Conservation (phyloP, 2,888 invertebrate species). For the Iphiclides podalirius region DNA sequence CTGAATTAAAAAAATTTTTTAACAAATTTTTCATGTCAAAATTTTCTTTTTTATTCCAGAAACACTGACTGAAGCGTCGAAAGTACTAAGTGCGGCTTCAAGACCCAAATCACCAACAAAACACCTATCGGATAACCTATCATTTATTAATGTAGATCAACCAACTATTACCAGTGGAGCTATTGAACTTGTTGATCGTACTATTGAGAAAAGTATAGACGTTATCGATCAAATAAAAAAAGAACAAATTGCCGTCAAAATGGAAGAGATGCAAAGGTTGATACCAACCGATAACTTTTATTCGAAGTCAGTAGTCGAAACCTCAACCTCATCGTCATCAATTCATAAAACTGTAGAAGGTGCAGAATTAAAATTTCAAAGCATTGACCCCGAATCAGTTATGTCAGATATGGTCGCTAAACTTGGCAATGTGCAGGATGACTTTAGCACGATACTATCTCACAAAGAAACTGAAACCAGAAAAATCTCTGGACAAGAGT, state of each 20-base stretch:
- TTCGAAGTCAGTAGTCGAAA: constrained; percentile 63
- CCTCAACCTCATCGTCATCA: constrained; percentile 67
- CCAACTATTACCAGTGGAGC: constrained; percentile 78
- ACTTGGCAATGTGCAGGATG: constrained; percentile 56
- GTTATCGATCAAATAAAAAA: constrained; percentile 67
- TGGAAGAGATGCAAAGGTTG: constrained; percentile 65
- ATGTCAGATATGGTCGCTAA: constrained; percentile 71
- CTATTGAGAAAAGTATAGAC: constrained; percentile 66
- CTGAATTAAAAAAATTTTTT: too few species aligned
- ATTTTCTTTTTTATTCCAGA: constrained; percentile 50
- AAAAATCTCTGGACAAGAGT: constrained; percentile 75
- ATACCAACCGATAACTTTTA: constrained; percentile 63
- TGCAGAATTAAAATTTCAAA: constrained; percentile 60
- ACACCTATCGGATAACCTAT: constrained; percentile 67
- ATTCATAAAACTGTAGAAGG: constrained; percentile 63
- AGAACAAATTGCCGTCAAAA: constrained; percentile 65
- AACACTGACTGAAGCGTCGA: constrained; percentile 59
- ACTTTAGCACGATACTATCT: constrained; percentile 65
- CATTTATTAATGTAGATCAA: constrained; percentile 74
- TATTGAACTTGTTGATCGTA: constrained; percentile 75
- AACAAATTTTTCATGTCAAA: constrained; percentile 39
- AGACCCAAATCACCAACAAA: constrained; percentile 72
- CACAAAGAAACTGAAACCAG: constrained; percentile 75
- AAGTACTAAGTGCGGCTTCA: constrained; percentile 56
- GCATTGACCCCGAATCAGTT: constrained; percentile 60